Base-by-base conservation (phyloP, 2,797 vertebrate genomes). In the Ctenochaetus hawaiiensis region DNA sequence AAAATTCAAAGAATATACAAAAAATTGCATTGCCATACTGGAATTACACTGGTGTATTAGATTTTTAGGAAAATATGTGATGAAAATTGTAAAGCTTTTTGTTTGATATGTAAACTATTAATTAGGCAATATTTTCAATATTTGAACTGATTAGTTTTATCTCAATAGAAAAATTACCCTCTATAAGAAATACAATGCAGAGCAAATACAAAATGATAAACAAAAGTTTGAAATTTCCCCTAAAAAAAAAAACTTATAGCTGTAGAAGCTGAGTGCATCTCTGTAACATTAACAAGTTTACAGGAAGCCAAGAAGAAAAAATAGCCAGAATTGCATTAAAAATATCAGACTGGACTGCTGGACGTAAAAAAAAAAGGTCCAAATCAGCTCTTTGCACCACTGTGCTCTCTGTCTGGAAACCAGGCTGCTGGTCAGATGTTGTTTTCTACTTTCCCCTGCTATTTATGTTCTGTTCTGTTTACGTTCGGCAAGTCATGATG, bases 381-480 rank as follows among this genome's bases (percentile, higher is more conserved):
- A 12, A 9, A 26, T 39, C 34, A 41, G 11, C 45, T 17, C 20
- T 62, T 73, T 72, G n/a, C 39, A 13, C 10, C 57, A 39, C 4
- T 66, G 57, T 45, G 17, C 10, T 41, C 70, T 18, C 20, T 58
- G 26, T 67, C 51, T 59, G 8, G 39, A 34, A 34, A 34, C 6
- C 10, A 41, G 39, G 39, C 39, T 41, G 10, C 57, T 61, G 53
- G 23, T 62, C 59, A 54, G n/a, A 47, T 72, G 53, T 26, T 48
- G 66, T 60, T 77, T 72, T 63, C 58, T 68, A 44, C 51, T 69
- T 78, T 65, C 43, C 54, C 26, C 26, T 67, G n/a, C 47, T 75
- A 17, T 72, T 81, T 48, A 63, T 64, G 17, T 43, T 65, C 4
- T 57, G 39, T 16, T 59, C 37, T 64, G 48, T 78, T 81, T 63